Evolutionary conservation across 2,888 invertebrate species (phyloP).

Genomic region (Nomada hirtipes): DNA sequence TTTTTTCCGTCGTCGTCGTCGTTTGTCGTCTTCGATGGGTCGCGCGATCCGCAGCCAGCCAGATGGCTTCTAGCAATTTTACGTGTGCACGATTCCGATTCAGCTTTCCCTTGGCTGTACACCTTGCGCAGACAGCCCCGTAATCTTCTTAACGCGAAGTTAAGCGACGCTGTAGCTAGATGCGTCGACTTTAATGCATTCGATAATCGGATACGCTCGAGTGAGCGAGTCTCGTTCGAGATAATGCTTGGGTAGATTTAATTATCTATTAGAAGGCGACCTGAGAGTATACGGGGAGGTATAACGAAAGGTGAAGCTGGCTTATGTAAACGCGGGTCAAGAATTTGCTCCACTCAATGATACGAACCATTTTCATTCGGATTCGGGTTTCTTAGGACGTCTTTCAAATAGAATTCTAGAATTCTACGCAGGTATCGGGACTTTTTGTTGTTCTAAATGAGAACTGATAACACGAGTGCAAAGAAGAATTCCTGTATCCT

Average conservation of each 20-base stretch:
- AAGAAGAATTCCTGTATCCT: no score
- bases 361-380: no score
- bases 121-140: slow-evolving; percentile 35
- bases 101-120: slow-evolving; percentile 24
- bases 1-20: slow-evolving; percentile 6
- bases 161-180: slow-evolving; percentile 64
- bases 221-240: slow-evolving; percentile 23
- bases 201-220: slow-evolving; percentile 60
- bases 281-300: no score
- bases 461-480: no score
- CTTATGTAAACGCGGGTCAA: no score
- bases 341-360: no score
- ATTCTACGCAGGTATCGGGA: no score
- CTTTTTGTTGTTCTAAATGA: no score
- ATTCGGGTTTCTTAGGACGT: no score
- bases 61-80: slow-evolving; percentile 69
- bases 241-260: slow-evolving; percentile 33
- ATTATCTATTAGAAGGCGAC: slow-evolving; percentile 30
- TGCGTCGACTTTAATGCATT: slow-evolving; percentile 64
- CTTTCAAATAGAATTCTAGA: no score
- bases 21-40: slow-evolving; percentile 18
- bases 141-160: slow-evolving; percentile 71
- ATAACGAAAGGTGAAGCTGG: no score
- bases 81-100: slow-evolving; percentile 56
- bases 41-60: slow-evolving; percentile 29